A percentile compares a stretch with the other conserved stretches of the same genome.
Conservation (phyloP, 1,140 invertebrate genomes). For the Caenorhabditis brenneri region DNA sequence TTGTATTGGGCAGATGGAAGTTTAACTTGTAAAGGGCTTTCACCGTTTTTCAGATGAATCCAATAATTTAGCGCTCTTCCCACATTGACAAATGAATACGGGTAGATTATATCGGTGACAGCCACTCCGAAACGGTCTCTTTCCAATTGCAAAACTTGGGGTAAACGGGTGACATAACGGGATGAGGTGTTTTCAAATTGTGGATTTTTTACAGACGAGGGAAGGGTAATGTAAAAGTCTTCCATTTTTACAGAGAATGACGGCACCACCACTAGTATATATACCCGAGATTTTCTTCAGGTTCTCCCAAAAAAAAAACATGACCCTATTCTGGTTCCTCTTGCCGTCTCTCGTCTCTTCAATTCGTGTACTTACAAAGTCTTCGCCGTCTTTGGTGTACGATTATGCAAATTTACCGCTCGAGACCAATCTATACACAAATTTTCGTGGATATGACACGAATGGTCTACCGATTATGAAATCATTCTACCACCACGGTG, state of each 20-base stretch:
- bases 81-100: neutral
- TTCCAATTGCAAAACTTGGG: neutral
- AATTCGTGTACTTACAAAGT: neutral
- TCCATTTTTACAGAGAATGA: neutral
- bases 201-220: neutral
- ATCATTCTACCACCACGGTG: neutral
- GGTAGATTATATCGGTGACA: neutral
- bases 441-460: neutral
- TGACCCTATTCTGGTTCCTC: too few relatives aligned
- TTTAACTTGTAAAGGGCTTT: neutral
- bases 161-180: neutral
- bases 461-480: neutral
- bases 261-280: too few relatives aligned
- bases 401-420: neutral
- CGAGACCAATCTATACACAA: neutral
- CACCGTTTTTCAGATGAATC: neutral
- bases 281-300: neutral
- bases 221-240: neutral
- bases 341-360: neutral
- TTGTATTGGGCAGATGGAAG: neutral
- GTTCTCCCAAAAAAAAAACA: too few relatives aligned
- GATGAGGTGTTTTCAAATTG: neutral
- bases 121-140: neutral
- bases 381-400: neutral
- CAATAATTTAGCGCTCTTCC: neutral